Evolutionary conservation across 2,113 vertebrate genomes (phyloP), one percentile per base, ranked within the genome.

Genomic region (Synchiropus splendidus): DNA sequence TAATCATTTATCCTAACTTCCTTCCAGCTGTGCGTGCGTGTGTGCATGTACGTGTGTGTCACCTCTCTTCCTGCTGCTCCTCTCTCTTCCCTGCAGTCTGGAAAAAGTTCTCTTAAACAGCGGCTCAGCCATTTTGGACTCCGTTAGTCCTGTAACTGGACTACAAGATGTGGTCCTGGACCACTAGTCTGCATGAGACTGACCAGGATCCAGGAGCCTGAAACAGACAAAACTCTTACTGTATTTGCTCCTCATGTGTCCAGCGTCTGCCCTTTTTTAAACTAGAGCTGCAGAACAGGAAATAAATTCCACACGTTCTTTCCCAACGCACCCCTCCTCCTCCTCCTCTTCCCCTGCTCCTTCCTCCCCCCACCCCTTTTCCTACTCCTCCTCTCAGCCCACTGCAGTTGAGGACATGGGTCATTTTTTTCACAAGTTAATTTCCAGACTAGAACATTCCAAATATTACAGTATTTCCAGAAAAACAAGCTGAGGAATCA

Each of bases 231-330:
- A 27, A 4, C 21, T 27, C 21, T 27, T 55, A 31, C 39, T 27
- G 47, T 39, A 45, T 16, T 52, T 16, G 3, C 16, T 17, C 45
- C 9, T 37, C 11, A 37, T 32, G 12, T 12, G 12, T 3, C 18
- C 39, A 16, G 21, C 34, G 9, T 45, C 53, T 31, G 12, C 39
- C 31, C 34, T 52, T 36, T 33, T n/a, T 33, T 35, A 17, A 14
- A 31, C 46, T 48, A 9, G 14, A 66, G 64, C 51, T 55, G 60
- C 51, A 54, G 61, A 35, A 70, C 76, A 79, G 76, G 76, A 79
- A 76, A 76, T 72, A 52, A 74, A 79, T 79, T 79, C 76, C 51
- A 43, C 30, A 41, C 72, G 75, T 76, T 79, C 72, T 79, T 79
- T 76, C 70, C 76, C 72, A 76, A 74, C 45, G 44, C 38, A 18